Base-by-base conservation (phyloP, 2,113 vertebrate genomes). In the Camelus bactrianus region DNA sequence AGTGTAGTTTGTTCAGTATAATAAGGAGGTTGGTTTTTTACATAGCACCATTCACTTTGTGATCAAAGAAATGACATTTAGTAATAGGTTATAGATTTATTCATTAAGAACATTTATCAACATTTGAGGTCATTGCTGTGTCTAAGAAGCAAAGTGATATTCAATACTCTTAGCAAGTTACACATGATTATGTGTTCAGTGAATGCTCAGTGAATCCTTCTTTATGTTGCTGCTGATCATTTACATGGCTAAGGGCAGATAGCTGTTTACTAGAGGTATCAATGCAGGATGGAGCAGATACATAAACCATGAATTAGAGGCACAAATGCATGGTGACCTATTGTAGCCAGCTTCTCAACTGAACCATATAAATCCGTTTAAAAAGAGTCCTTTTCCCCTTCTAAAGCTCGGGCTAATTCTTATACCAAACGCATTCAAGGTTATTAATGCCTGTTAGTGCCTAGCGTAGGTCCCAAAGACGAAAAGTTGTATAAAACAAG, bases 1-100 rank as follows among this genome's bases (percentile, higher is more conserved):
- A 79, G 70, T n/a, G 5, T 60, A 26, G 38, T 83, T 79, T 91
- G 38, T 86, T 89, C 24, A 35, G 54, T 46, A 85, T 35, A 30
- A 84, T 86, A 64, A 96, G 69, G n/a, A 83, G 30, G 30, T 26
- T 96, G 19, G 5, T 35, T 65, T 89, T 85, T 89, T 30, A 93
- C 50, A 69, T n/a, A 73, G 48, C 86, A 89, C 88, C 46, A 73
- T 90, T 96, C 48, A 72, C 32, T 65, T 75, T 87, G 46, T 73
- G 32, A 65, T 91, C 48, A 60, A 81, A 46, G 76, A 80, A 81
- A 93, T 32, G 70, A 24, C 60, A 76, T 48, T 93, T 77, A 97
- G 92, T 67, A 91, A 38, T 20, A 65, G 73, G 52, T 48, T 89
- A 38, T 75, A 89, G 22, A 83, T 84, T 94, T 75, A 90, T 38